A percentile compares a stretch with the other conserved stretches of the same genome.
These are phyloP conservation scores for Phrynocephalus vlangalii DNA, from an alignment of 2,797 vertebrate species.

Conservation along the genomic window DNA sequence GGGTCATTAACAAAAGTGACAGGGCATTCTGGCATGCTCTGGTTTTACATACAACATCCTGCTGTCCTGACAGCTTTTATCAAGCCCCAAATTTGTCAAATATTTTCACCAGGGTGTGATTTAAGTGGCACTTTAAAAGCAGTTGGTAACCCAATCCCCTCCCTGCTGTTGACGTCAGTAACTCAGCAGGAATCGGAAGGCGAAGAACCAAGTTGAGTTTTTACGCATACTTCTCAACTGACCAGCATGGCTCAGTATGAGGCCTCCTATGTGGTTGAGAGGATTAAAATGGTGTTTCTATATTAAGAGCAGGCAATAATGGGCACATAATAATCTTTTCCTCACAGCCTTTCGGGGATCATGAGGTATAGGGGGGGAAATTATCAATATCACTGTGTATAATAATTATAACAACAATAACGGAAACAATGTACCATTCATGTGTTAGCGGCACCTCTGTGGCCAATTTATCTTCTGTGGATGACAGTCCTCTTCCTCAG, in stretches of 20 bases:
- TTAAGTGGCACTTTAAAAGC: constrained; percentile 50
- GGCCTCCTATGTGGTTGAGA: not conserved
- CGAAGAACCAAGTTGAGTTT: not conserved
- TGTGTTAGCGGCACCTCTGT: too few relatives aligned
- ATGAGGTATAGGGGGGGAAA: too few relatives aligned
- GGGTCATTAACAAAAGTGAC: constrained; percentile 28
- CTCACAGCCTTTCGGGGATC: too few relatives aligned
- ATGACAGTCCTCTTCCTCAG: too few relatives aligned
- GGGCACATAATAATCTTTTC: rapidly evolving
- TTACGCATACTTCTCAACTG: constrained; percentile 26
- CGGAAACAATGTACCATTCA: too few relatives aligned
- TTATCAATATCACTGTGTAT: too few relatives aligned
- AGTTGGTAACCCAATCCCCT: constrained; percentile 43
- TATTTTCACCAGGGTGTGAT: constrained; percentile 48
- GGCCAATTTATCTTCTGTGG: too few relatives aligned
- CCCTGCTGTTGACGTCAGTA: not conserved
- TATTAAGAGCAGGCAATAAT: not conserved
- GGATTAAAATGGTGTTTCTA: not conserved
- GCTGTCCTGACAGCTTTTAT: constrained; percentile 38
- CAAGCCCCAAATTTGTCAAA: constrained; percentile 52
- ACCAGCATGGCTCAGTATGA: not conserved
- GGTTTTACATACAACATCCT: constrained; percentile 37
- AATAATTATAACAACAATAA: too few relatives aligned
- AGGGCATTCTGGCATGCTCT: constrained; percentile 48
- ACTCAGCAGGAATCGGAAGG: constrained; percentile 12